Evolutionary conservation across 2,888 invertebrate genomes (phyloP).

Genomic region (Athalia rosae): DNA sequence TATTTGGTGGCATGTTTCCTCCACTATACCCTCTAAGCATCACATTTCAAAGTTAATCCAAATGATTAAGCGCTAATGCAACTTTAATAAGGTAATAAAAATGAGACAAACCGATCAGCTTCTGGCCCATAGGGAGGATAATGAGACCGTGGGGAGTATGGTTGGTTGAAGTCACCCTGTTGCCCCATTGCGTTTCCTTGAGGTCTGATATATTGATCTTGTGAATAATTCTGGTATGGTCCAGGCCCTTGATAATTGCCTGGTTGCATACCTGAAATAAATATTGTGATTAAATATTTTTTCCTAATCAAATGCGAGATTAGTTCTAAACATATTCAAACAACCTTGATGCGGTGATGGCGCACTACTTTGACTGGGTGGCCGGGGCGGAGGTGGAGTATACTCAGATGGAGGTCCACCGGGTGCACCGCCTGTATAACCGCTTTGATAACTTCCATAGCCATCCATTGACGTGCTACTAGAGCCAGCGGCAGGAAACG

Average conservation of each 20-base stretch:
- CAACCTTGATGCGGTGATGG: constrained; percentile 80
- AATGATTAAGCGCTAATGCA: neutral
- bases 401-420: constrained; percentile 79
- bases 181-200: constrained; percentile 69
- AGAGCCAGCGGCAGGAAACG: constrained; percentile 86
- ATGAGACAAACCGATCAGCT: constrained; percentile 64
- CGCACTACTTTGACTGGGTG: constrained; percentile 81
- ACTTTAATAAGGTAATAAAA: constrained; percentile 30
- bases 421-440: constrained; percentile 78
- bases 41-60: constrained; percentile 28
- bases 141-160: constrained; percentile 73
- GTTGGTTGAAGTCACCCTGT: constrained; percentile 73
- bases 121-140: constrained; percentile 74
- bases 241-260: constrained; percentile 71
- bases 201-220: constrained; percentile 73
- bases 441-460: constrained; percentile 81
- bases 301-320: neutral
- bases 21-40: constrained; percentile 70
- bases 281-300: constrained; percentile 29
- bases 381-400: constrained; percentile 81
- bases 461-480: constrained; percentile 88
- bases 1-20: constrained; percentile 69
- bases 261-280: constrained; percentile 72
- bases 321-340: neutral
- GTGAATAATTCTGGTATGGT: constrained; percentile 74